phyloP scores from a whole-genome alignment of 2,888 invertebrate species.

The Syrphus vitripennis region DNA sequence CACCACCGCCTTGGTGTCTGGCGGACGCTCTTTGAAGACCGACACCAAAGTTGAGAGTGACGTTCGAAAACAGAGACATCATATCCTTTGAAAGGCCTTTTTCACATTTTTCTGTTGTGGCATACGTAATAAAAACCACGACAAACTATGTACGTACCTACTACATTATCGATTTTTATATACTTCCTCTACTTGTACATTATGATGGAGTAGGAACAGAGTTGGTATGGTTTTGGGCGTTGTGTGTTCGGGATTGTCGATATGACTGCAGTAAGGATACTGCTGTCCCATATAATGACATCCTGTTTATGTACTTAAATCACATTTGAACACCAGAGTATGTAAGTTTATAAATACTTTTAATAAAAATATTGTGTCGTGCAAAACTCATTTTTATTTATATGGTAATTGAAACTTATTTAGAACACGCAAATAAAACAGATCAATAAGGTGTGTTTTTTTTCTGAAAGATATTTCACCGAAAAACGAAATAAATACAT shows the following conservation, averaged over 20 bases:
- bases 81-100: constrained; percentile 22
- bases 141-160: too few species aligned
- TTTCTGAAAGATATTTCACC: neutral
- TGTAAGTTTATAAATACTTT: neutral
- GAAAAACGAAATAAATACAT: neutral
- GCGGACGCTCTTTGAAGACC: constrained; percentile 25
- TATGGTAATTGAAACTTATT: neutral
- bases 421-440: neutral
- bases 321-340: constrained; percentile 16
- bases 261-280: constrained; percentile 65
- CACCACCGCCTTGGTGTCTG: constrained; percentile 50
- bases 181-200: neutral
- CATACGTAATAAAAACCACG: constrained; percentile 59
- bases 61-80: constrained; percentile 47
- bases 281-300: constrained; percentile 62
- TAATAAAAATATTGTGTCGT: neutral
- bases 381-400: neutral
- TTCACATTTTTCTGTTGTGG: constrained; percentile 37
- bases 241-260: constrained; percentile 12
- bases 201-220: neutral
- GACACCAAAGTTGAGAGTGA: constrained; percentile 39
- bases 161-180: constrained; percentile 58
- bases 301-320: constrained; percentile 50
- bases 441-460: neutral
- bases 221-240: neutral